These are phyloP conservation scores for Hucho hucho DNA, from an alignment of 2,113 vertebrate genomes.

Conservation along the genomic window DNA sequence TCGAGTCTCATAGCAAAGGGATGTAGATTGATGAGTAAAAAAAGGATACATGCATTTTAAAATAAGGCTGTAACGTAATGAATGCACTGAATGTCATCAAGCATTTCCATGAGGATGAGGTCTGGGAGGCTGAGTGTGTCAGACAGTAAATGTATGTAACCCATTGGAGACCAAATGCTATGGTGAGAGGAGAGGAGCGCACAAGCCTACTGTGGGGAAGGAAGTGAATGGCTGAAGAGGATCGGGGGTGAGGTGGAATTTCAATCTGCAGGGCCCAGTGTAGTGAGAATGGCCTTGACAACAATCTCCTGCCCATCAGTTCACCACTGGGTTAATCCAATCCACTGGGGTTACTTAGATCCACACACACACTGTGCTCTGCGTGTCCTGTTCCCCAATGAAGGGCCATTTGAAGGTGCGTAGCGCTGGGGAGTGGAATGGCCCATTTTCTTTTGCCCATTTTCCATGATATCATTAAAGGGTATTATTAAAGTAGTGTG, in stretches of 20 bases:
- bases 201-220: neutral
- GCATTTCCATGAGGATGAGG: neutral
- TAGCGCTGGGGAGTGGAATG: slow-evolving; percentile 27
- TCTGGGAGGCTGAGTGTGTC: neutral
- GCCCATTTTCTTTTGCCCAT: slow-evolving; percentile 31
- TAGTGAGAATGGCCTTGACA: slow-evolving; percentile 12
- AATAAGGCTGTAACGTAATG: no score
- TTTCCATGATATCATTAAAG: slow-evolving; percentile 51
- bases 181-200: neutral
- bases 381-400: slow-evolving; percentile 25
- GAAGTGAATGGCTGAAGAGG: neutral
- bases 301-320: slow-evolving; percentile 23
- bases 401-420: slow-evolving; percentile 33
- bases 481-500: slow-evolving; percentile 7
- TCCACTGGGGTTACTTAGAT: neutral
- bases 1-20: no score
- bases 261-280: slow-evolving; percentile 4
- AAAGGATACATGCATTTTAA: no score
- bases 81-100: neutral
- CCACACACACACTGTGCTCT: slow-evolving; percentile 11
- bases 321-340: slow-evolving; percentile 1
- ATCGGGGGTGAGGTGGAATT: neutral
- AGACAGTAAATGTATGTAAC: neutral
- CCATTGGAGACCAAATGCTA: neutral
- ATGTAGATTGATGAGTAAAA: no score